Percentiles rank a stretch among this genome's conserved stretches.
These are phyloP conservation scores for Daboia siamensis DNA, from an alignment of 2,113 vertebrate genomes.

Conservation along the genomic window DNA sequence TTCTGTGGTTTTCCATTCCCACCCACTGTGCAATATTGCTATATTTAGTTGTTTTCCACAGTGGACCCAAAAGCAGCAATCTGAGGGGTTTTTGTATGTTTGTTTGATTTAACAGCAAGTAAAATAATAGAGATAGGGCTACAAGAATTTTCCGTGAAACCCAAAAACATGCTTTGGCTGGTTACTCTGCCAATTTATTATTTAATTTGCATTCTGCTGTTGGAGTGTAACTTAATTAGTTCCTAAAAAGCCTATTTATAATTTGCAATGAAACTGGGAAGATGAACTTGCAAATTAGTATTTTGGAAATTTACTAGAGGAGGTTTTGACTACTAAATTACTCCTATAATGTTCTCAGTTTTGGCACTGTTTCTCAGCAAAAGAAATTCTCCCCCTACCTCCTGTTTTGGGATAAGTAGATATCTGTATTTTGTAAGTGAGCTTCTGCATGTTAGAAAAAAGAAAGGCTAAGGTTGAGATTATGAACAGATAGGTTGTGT, in stretches of 20 bases:
- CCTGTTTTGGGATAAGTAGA: conserved; percentile 21
- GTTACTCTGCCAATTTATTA: conserved; percentile 35
- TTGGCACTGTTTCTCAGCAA: conserved; percentile 53
- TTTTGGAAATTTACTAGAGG: conserved; percentile 67
- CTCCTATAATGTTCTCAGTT: conserved; percentile 49
- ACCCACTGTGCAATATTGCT: conserved; percentile 69
- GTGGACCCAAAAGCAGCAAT: conserved; percentile 61
- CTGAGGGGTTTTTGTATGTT: conserved; percentile 45
- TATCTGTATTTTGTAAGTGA: neutral
- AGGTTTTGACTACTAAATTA: conserved; percentile 65
- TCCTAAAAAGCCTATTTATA: conserved; percentile 1
- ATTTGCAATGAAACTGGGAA: conserved; percentile 47
- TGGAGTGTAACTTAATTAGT: conserved; percentile 19
- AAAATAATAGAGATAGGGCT: conserved; percentile 64
- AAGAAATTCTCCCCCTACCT: conserved; percentile 23
- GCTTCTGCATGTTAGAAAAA: neutral
- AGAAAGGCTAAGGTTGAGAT: neutral
- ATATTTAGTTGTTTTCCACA: conserved; percentile 79
- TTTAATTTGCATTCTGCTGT: conserved; percentile 38
- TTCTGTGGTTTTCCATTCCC: conserved; percentile 76
- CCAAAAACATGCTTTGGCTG: conserved; percentile 49
- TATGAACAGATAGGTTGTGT: neutral
- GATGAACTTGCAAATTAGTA: conserved; percentile 56
- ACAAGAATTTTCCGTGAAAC: conserved; percentile 60
- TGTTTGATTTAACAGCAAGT: conserved; percentile 19